These are phyloP conservation scores for Aurelia aurita DNA, from an alignment of 30 jellyfish, hydroid and myxozoan species.

Conservation along the genomic window DNA sequence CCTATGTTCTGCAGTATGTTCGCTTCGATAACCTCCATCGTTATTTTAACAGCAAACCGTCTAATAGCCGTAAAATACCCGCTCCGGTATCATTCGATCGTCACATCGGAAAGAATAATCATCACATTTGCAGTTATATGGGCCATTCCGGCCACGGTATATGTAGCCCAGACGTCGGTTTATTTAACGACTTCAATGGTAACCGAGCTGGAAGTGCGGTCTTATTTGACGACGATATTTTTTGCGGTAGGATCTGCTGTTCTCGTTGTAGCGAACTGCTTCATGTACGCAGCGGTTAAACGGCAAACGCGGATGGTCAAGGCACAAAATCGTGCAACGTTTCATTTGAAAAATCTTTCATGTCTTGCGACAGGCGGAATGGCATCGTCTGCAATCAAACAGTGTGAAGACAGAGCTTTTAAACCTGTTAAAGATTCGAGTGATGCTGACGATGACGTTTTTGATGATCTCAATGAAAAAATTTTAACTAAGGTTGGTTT, in stretches of 20 bases:
- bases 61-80: slow-evolving; percentile 30
- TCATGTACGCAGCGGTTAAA: slow-evolving; percentile 32
- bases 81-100: slow-evolving; percentile 23
- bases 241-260: slow-evolving; percentile 28
- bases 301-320: slow-evolving; percentile 33
- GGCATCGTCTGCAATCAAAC: no score
- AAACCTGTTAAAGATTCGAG: no score
- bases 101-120: slow-evolving; percentile 5
- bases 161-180: slow-evolving; percentile 5
- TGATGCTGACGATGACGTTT: no score
- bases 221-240: slow-evolving; percentile 25
- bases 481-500: no score
- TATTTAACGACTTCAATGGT: not conserved
- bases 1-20: slow-evolving; percentile 57
- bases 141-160: slow-evolving; percentile 30
- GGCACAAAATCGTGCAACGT: slow-evolving; percentile 26
- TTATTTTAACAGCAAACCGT: slow-evolving; percentile 27
- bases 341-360: not conserved
- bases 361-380: no score
- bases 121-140: slow-evolving; percentile 16
- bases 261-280: slow-evolving; percentile 10
- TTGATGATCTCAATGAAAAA: no score
- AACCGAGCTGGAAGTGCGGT: slow-evolving; percentile 38
- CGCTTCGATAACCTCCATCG: slow-evolving; percentile 46
- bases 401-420: no score